These are phyloP conservation scores for Thunnus maccoyii DNA, from an alignment of 2,113 vertebrate genomes.

Conservation along the genomic window DNA sequence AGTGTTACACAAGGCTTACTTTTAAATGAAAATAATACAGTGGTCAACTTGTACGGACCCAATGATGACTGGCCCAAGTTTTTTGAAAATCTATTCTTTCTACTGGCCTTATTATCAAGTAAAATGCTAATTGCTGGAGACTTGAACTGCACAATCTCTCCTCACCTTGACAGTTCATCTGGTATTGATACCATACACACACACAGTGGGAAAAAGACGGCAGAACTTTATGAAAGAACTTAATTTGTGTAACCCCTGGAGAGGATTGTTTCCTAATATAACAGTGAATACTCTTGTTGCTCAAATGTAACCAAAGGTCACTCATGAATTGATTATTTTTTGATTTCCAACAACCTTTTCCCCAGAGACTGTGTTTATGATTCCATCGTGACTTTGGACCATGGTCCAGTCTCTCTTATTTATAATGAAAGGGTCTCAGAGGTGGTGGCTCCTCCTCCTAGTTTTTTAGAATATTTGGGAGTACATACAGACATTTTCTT, in stretches of 20 bases:
- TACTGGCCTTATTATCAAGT: no score
- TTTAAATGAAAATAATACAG: no score
- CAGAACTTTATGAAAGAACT: neutral
- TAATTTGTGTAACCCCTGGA: neutral
- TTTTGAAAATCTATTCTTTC: neutral
- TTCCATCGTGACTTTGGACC: neutral
- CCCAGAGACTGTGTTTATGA: neutral
- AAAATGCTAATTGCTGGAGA: no score
- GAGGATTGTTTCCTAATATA: neutral
- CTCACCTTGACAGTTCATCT: no score
- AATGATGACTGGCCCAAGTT: no score
- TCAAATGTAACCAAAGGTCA: neutral
- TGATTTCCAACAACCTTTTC: neutral
- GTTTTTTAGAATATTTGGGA: no score
- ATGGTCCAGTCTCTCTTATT: conserved; percentile 3
- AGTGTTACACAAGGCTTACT: no score
- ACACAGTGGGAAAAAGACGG: neutral
- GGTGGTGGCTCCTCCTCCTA: no score
- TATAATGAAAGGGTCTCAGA: neutral
- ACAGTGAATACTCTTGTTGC: neutral
- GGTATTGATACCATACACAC: neutral
- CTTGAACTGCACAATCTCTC: no score
- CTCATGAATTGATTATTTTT: neutral
- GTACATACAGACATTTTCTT: no score
- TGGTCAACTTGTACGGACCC: no score